phyloP scores from a whole-genome alignment of 1,140 invertebrate species.

The Caenorhabditis briggsae region DNA sequence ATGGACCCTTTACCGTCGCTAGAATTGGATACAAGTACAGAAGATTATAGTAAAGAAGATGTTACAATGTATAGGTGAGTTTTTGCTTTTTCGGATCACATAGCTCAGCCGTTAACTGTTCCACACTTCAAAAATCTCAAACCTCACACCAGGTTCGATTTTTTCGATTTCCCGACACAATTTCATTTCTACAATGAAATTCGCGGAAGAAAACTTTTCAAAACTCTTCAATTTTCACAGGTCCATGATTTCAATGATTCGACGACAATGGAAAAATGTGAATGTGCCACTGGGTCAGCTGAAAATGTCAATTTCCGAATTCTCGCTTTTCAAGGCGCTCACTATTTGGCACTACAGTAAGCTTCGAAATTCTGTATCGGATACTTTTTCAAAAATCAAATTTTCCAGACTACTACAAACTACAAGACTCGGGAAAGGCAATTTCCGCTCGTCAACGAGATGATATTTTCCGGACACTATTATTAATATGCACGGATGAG shows the following conservation, averaged over 20 bases:
- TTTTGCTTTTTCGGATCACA: background rate
- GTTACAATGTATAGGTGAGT: slow-evolving; percentile 21
- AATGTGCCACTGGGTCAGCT: slow-evolving; percentile 11
- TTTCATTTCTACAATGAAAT: too few species aligned
- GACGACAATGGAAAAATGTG: slow-evolving; percentile 42
- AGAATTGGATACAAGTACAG: background rate
- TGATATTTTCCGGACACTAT: slow-evolving; percentile 20
- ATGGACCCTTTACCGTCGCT: slow-evolving; percentile 7
- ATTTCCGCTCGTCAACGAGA: slow-evolving; percentile 38
- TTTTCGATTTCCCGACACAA: too few species aligned
- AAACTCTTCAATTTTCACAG: background rate
- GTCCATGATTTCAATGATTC: background rate
- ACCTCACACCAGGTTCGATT: too few species aligned
- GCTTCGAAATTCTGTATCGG: background rate
- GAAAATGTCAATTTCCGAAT: slow-evolving; percentile 36
- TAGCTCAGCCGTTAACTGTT: too few species aligned
- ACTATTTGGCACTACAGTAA: slow-evolving; percentile 38
- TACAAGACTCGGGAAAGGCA: slow-evolving; percentile 5
- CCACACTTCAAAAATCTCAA: too few species aligned
- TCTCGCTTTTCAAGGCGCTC: slow-evolving; percentile 31
- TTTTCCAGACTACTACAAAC: slow-evolving; percentile 48
- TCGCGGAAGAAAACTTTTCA: background rate
- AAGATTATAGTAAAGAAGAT: slow-evolving; percentile 16
- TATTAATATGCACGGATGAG: slow-evolving; percentile 11
- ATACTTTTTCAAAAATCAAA: background rate